Evolutionary conservation across 1,140 invertebrate species (phyloP).

Genomic region (Medauroidea extradentata): DNA sequence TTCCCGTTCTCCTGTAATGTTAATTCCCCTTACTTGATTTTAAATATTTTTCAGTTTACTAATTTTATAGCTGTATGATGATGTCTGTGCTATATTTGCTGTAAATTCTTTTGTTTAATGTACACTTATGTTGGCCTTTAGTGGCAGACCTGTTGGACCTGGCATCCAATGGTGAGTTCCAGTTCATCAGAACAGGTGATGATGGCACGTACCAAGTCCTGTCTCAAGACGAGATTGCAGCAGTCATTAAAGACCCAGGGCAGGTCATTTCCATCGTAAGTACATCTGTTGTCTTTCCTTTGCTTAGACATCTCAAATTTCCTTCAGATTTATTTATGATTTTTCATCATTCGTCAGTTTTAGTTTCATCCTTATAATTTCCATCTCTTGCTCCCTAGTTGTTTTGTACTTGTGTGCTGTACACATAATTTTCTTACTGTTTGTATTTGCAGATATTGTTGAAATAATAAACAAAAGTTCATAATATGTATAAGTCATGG

Average conservation of each 20-base stretch:
- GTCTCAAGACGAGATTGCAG: slow-evolving; percentile 44
- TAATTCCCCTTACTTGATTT: not conserved
- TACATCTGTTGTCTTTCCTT: not conserved
- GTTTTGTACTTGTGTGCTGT: not conserved
- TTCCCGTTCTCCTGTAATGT: not conserved
- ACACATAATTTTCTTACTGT: not conserved
- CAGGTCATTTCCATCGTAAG: slow-evolving; percentile 15
- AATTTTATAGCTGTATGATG: not conserved
- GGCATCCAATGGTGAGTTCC: slow-evolving; percentile 45
- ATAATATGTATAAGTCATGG: too few relatives aligned
- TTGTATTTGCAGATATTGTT: not conserved
- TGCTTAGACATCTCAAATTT: not conserved
- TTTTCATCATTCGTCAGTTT: too few relatives aligned
- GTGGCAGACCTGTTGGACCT: slow-evolving; percentile 36
- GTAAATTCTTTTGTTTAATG: too few relatives aligned
- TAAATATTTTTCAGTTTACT: not conserved
- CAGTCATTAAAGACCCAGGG: slow-evolving; percentile 41
- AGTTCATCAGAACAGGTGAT: slow-evolving; percentile 46
- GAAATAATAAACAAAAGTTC: too few relatives aligned
- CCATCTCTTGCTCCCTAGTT: not conserved
- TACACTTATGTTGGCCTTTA: not conserved
- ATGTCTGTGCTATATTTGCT: not conserved
- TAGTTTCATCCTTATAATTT: not conserved
- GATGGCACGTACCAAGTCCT: slow-evolving; percentile 48
- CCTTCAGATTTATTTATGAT: not conserved